Conservation (phyloP, 2,888 invertebrate genomes). For the Megalurothrips usitatus region DNA sequence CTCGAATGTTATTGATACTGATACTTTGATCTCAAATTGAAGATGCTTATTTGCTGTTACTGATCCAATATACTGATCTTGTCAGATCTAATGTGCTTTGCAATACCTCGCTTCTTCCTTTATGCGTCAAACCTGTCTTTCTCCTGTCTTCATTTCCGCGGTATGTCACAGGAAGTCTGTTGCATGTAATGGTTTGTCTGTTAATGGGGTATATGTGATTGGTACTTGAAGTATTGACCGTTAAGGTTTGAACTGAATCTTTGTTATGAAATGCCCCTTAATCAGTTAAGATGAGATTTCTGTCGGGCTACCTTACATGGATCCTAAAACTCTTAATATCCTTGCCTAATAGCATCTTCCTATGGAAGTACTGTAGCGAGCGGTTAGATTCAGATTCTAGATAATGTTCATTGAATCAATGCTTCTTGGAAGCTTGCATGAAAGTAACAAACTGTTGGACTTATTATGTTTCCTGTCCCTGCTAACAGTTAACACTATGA, state of each 20-base stretch:
- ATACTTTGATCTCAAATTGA: background rate
- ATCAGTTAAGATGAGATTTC: background rate
- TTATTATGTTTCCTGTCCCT: background rate
- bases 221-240: background rate
- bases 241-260: background rate
- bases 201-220: background rate
- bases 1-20: slow-evolving; percentile 1
- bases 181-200: background rate
- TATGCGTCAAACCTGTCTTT: background rate
- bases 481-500: background rate
- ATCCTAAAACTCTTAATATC: too few relatives aligned
- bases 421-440: background rate
- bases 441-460: background rate
- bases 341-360: too few relatives aligned
- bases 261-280: too few relatives aligned
- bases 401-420: background rate
- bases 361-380: background rate
- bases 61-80: background rate
- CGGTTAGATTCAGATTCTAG: background rate
- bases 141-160: background rate
- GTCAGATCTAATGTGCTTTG: background rate
- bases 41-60: background rate
- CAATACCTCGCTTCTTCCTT: background rate
- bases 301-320: too few relatives aligned
- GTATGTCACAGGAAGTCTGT: background rate